Percentiles rank a stretch among this genome's conserved stretches.
phyloP scores from a whole-genome alignment of 2,113 vertebrate species.

The Speoplatyrhinus poulsoni region DNA sequence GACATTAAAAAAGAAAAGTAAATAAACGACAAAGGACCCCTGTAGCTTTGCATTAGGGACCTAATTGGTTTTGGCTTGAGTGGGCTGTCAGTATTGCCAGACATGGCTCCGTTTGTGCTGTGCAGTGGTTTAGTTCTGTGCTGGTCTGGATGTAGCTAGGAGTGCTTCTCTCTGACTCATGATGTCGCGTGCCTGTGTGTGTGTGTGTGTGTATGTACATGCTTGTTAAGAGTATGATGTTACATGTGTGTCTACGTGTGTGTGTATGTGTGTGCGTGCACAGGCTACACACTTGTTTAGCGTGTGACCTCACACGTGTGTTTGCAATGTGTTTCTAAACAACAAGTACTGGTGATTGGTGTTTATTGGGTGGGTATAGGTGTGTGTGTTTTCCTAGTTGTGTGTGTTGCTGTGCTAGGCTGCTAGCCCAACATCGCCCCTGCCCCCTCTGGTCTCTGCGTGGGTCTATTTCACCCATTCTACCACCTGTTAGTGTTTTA shows the following conservation, averaged over 20 bases:
- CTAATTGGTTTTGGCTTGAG: constrained; percentile 81
- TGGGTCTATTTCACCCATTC: constrained; percentile 70
- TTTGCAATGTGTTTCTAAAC: neutral
- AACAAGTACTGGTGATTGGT: neutral
- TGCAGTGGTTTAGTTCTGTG: constrained; percentile 65
- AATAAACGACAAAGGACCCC: constrained; percentile 78
- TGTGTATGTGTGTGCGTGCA: neutral
- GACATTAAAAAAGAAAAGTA: constrained; percentile 74
- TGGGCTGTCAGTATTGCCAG: constrained; percentile 66
- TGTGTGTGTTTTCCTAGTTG: constrained; percentile 30
- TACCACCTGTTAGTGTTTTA: constrained; percentile 76
- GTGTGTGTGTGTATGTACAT: neutral
- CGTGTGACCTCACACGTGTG: neutral
- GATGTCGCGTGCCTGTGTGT: constrained; percentile 1
- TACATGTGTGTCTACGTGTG: neutral
- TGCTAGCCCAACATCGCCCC: constrained; percentile 63
- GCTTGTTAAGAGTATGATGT: too few relatives aligned
- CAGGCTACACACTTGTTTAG: too few relatives aligned
- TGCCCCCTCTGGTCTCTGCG: constrained; percentile 69
- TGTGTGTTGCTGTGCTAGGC: constrained; percentile 59
- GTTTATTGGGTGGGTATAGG: neutral
- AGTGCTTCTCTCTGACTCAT: constrained; percentile 52
- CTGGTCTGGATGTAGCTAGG: constrained; percentile 49
- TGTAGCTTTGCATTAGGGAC: constrained; percentile 78
- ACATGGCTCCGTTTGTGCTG: constrained; percentile 65